Evolutionary conservation across 2,797 vertebrate genomes (phyloP).

Genomic region (Cossypha heuglini): DNA sequence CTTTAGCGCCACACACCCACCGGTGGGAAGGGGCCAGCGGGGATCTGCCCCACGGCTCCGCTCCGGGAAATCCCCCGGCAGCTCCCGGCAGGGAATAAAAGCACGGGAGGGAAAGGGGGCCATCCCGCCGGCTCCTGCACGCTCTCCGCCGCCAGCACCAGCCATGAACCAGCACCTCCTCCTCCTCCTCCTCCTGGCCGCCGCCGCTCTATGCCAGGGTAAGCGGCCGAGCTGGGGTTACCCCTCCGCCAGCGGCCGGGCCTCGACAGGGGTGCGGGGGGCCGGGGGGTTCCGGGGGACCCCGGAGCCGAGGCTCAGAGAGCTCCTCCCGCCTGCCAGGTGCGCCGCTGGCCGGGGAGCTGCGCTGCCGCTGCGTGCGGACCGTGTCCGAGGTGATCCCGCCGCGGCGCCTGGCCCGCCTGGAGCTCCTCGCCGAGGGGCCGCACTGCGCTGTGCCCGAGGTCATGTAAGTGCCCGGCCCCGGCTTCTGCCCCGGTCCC

Average conservation of each 20-base stretch:
- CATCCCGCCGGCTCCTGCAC: no score
- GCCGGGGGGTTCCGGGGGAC: accelerated
- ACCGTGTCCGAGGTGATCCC: not conserved
- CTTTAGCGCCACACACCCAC: not conserved
- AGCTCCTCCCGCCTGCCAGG: not conserved
- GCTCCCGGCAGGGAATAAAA: not conserved
- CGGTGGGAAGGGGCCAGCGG: not conserved
- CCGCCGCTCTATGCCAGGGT: not conserved
- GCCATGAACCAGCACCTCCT: not conserved
- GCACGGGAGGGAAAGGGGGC: not conserved
- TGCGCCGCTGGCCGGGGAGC: not conserved
- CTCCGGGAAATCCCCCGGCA: not conserved
- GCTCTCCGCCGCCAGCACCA: not conserved
- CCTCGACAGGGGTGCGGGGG: not conserved
- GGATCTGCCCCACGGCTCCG: not conserved
- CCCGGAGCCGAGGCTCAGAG: not conserved
- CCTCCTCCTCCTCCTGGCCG: not conserved
- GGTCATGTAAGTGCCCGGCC: not conserved
- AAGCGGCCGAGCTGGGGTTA: not conserved
- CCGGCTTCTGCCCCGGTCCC: no score
- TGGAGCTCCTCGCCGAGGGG: not conserved
- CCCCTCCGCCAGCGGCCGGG: not conserved
- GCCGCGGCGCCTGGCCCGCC: not conserved
- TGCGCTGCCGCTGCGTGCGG: conserved; percentile 67
- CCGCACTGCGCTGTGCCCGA: not conserved